Conservation (phyloP, 1,140 invertebrate genomes). For the Papilio polytes region DNA sequence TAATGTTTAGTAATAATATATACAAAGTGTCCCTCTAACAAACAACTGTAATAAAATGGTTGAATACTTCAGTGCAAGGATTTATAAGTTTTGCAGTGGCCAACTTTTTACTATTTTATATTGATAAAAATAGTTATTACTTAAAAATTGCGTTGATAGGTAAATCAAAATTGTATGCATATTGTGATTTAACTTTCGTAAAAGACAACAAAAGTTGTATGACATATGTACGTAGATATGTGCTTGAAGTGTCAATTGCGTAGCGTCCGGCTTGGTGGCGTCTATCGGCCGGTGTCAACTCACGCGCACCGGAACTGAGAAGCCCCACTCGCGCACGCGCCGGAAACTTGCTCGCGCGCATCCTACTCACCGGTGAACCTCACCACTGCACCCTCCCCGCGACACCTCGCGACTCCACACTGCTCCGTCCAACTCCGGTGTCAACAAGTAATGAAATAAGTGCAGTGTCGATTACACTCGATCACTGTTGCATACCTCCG, state of each 20-base stretch:
- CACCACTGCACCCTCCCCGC: slow-evolving; percentile 44
- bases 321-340: slow-evolving; percentile 78
- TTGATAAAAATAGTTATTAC: too few relatives aligned
- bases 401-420: not conserved
- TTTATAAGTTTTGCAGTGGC: too few relatives aligned
- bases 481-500: slow-evolving; percentile 12
- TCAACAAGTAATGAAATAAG: slow-evolving; percentile 56
- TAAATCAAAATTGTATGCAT: too few relatives aligned
- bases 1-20: too few relatives aligned
- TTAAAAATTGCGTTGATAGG: too few relatives aligned
- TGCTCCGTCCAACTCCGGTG: not conserved
- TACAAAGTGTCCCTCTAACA: too few relatives aligned
- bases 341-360: slow-evolving; percentile 76
- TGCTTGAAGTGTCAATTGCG: slow-evolving; percentile 18
- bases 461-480: slow-evolving; percentile 61
- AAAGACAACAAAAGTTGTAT: not conserved
- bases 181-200: too few relatives aligned
- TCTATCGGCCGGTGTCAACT: slow-evolving; percentile 39
- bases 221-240: not conserved
- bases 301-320: slow-evolving; percentile 66
- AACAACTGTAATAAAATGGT: too few relatives aligned
- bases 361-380: slow-evolving; percentile 64
- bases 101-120: too few relatives aligned
- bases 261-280: slow-evolving; percentile 32
- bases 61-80: too few relatives aligned